Percentiles rank a stretch among this genome's conserved stretches.
These are phyloP conservation scores for Australoheros scitulus DNA, from an alignment of 2,113 vertebrate genomes.

Conservation along the genomic window DNA sequence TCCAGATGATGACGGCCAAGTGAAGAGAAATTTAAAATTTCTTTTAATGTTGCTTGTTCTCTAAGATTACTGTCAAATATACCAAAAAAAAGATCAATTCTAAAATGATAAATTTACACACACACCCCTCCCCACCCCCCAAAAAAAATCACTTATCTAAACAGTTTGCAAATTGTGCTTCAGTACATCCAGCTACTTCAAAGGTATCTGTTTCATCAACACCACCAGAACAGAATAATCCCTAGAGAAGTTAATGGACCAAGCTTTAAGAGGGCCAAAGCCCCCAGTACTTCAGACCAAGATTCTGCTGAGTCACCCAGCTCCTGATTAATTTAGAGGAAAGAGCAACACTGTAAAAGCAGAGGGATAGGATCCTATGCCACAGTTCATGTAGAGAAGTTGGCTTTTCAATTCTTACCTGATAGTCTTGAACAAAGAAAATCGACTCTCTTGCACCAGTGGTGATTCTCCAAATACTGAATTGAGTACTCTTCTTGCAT, in stretches of 20 bases:
- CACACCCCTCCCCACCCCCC: too few relatives aligned
- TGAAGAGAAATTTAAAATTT: conserved; percentile 78
- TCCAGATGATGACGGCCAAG: conserved; percentile 96
- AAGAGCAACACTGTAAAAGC: conserved; percentile 61
- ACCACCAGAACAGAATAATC: conserved; percentile 81
- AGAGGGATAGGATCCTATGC: conserved; percentile 55
- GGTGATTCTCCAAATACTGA: conserved; percentile 62
- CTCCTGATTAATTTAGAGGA: conserved; percentile 74
- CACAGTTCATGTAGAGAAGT: conserved; percentile 60
- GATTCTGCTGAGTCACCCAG: conserved; percentile 70
- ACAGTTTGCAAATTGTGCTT: conserved; percentile 78
- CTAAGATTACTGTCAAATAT: conserved; percentile 81
- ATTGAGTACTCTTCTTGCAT: conserved; percentile 75
- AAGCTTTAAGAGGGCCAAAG: conserved; percentile 83
- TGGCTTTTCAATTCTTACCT: conserved; percentile 55
- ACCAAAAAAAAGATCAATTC: conserved; percentile 67
- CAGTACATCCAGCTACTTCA: conserved; percentile 72
- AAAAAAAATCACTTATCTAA: conserved; percentile 59
- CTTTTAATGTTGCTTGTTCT: conserved; percentile 83
- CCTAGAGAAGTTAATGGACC: conserved; percentile 84
- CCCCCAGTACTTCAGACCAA: conserved; percentile 71
- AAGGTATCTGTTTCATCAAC: conserved; percentile 76
- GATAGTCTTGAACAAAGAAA: conserved; percentile 47
- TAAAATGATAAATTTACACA: conserved; percentile 51
- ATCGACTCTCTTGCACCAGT: conserved; percentile 48